Base-by-base conservation (phyloP, 92 coral and sea anemone species). In the Meandrina meandrites region DNA sequence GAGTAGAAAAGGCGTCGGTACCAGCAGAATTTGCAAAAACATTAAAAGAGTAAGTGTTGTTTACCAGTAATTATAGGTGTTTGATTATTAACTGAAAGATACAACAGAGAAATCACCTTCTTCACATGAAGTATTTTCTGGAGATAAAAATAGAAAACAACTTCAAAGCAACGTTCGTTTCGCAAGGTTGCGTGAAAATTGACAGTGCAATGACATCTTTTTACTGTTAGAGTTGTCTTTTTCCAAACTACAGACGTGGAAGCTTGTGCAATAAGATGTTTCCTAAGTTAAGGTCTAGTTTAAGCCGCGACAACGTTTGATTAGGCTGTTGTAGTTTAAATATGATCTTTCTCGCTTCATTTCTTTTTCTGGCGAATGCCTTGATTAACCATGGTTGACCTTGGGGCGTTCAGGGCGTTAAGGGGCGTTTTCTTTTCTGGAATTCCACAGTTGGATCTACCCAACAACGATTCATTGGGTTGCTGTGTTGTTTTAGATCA, bases 11-110 rank as follows among this genome's bases (percentile, higher is more conserved):
- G 42, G 60, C 37, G 80, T 80, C 15, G 90, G 79, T 87, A 79
- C 86, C 90, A 27, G 90, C 72, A 53, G 51, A 74, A 69, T 53
- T 60, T 51, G 27, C 42, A 27, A 71, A 79, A 79, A 80, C 40
- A 68, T 71, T 47, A 0, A 80, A 79, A 45, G 50, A 70, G 31
- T 10, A 13, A 68, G 54, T 80, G 81, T 79, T 79, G 48, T 79
- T 80, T 64, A 68, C 53, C 30, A 37, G 73, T 47, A 48, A 31
- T 6, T 16, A 34, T 22, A 15, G n/a, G 10, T 11, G 15, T 42
- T 42, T 18, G 75, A 8, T 42, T 27, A 62, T 16, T 47, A 62
- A 22, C 4, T 42, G 76, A 50, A 37, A 13, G 18, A 21, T 28
- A 13, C 40, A 17, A 32, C 64, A 22, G 19, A 1, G 27, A 35